These are phyloP conservation scores for Clavelina lepadiformis DNA, from an alignment of 23 tunicate genomes.

Conservation along the genomic window DNA sequence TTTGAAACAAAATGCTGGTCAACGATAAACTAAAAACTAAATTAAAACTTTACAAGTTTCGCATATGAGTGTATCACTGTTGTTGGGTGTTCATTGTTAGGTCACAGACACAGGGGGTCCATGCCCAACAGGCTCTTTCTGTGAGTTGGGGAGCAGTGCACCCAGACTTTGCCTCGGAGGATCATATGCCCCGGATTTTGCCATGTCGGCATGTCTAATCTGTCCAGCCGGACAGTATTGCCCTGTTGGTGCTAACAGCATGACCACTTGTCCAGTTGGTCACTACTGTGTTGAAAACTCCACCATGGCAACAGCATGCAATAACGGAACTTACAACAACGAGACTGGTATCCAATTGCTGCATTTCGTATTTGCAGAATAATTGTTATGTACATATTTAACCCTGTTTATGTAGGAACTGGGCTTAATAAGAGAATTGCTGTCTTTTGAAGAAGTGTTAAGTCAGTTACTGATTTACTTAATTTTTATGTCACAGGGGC, in stretches of 20 bases:
- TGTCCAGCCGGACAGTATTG: slow-evolving; percentile 91
- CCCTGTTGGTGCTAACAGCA: slow-evolving; percentile 36
- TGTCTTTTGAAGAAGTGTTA: neutral
- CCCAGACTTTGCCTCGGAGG: slow-evolving; percentile 50
- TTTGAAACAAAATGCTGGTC: too few species aligned
- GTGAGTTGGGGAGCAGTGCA: slow-evolving; percentile 38
- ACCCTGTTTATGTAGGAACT: neutral
- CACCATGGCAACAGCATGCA: slow-evolving; percentile 45
- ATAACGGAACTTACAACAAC: slow-evolving; percentile 79
- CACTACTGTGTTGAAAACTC: slow-evolving; percentile 64
- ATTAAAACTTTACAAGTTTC: too few species aligned
- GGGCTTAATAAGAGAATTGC: too few species aligned
- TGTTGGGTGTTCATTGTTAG: too few species aligned
- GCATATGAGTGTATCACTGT: too few species aligned
- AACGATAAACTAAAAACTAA: too few species aligned
- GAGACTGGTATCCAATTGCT: slow-evolving; percentile 88
- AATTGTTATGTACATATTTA: too few species aligned
- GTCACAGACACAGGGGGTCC: slow-evolving; percentile 62
- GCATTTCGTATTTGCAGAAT: too few species aligned
- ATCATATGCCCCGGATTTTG: slow-evolving; percentile 51
- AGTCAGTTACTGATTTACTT: neutral
- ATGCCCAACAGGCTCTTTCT: slow-evolving; percentile 79
- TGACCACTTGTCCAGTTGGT: slow-evolving; percentile 54
- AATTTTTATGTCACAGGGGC: slow-evolving; percentile 34
- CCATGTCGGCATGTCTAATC: slow-evolving; percentile 20